Evolutionary conservation across 2,113 vertebrate genomes (phyloP).

Genomic region (Neogobius melanostomus): DNA sequence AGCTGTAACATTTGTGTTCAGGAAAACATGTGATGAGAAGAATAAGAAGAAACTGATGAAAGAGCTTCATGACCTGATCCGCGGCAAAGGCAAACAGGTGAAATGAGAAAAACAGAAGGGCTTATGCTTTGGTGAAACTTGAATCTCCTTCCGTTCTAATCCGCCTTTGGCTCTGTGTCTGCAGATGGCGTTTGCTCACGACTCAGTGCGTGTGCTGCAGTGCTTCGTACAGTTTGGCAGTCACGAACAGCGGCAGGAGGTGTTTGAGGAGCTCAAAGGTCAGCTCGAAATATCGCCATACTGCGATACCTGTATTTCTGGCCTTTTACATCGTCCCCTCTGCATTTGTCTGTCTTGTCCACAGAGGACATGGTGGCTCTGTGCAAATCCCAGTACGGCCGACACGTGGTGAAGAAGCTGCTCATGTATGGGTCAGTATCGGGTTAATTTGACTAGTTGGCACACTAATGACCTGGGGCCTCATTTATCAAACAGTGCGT

Average conservation of each 20-base stretch:
- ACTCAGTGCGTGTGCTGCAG: constrained; percentile 92
- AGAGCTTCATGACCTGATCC: constrained; percentile 85
- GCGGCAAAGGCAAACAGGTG: constrained; percentile 89
- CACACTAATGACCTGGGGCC: neutral
- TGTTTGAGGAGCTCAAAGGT: constrained; percentile 90
- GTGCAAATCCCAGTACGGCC: constrained; percentile 93
- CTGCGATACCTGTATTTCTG: neutral
- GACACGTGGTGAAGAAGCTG: constrained; percentile 94
- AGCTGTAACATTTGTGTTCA: constrained; percentile 44
- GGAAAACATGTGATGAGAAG: constrained; percentile 86
- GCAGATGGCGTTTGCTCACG: constrained; percentile 92
- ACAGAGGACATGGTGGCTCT: constrained; percentile 83
- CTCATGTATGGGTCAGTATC: constrained; percentile 91
- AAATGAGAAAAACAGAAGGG: constrained; percentile 17
- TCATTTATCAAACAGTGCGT: too few relatives aligned
- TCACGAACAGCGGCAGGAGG: constrained; percentile 83
- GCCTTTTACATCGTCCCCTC: too few relatives aligned
- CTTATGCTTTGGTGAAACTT: too few relatives aligned
- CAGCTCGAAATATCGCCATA: constrained; percentile 7
- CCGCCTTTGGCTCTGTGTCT: neutral
- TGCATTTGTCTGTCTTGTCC: neutral
- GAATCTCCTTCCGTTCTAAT: too few relatives aligned
- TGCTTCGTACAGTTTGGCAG: constrained; percentile 90
- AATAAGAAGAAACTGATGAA: constrained; percentile 83
- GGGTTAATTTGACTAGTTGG: neutral